phyloP scores from a whole-genome alignment of 2,888 invertebrate species.

The Eumacrocentrus americanus region DNA sequence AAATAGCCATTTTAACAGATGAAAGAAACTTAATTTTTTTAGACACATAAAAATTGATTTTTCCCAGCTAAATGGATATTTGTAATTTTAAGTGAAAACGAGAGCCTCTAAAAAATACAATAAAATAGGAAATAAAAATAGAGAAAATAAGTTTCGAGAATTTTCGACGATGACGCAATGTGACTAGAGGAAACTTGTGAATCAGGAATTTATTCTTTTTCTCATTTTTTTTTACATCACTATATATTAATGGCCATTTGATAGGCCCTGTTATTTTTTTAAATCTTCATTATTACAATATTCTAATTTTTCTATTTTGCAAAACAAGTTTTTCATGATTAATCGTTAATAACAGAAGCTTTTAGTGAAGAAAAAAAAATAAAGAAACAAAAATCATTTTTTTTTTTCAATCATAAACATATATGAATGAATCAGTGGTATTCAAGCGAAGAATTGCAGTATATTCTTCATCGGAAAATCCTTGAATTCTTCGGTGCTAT shows the following conservation, averaged over 20 bases:
- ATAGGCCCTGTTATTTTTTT: no score
- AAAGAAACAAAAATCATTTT: no score
- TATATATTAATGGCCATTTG: neutral
- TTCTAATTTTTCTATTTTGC: no score
- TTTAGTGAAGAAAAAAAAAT: no score
- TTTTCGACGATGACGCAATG: neutral
- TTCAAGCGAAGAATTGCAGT: neutral
- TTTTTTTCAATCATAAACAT: neutral
- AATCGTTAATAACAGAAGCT: no score
- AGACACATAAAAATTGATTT: neutral
- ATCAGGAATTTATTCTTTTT: no score
- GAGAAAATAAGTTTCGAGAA: neutral
- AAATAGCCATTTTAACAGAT: neutral
- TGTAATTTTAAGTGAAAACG: no score
- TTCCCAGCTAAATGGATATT: no score
- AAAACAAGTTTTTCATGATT: no score
- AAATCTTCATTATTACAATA: no score
- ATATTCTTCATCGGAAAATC: conserved; percentile 1
- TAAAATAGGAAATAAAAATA: neutral
- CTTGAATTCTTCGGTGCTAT: neutral
- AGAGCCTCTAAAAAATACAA: conserved; percentile 1
- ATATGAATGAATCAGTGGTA: neutral
- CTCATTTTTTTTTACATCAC: neutral
- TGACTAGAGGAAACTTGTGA: no score
- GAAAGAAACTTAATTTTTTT: neutral